phyloP scores from a whole-genome alignment of 2,888 invertebrate species.

The Caenorhabditis zanzibari region DNA sequence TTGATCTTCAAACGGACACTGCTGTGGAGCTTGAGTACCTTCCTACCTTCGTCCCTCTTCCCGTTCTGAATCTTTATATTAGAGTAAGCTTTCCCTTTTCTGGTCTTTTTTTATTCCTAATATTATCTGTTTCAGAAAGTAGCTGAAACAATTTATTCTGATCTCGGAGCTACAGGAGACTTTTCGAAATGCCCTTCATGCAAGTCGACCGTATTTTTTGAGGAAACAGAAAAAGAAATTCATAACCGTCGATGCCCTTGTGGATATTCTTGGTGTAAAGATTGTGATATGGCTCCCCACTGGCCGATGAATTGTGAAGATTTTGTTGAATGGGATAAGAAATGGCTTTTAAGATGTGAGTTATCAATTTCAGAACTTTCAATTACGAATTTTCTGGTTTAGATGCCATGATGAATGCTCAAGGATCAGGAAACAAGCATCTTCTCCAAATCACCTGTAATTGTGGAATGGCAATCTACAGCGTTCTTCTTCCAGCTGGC shows the following conservation, averaged over 20 bases:
- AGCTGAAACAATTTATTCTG: constrained; percentile 26
- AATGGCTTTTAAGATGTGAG: constrained; percentile 43
- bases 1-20: constrained; percentile 33
- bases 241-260: constrained; percentile 31
- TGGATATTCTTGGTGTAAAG: constrained; percentile 39
- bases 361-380: background rate
- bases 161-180: constrained; percentile 23
- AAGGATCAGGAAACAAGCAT: constrained; percentile 33
- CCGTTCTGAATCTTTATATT: constrained; percentile 36
- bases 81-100: constrained; percentile 1
- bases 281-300: constrained; percentile 23
- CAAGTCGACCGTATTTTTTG: constrained; percentile 15
- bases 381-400: background rate
- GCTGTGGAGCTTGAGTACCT: constrained; percentile 32
- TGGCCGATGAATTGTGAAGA: constrained; percentile 43
- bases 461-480: constrained; percentile 19
- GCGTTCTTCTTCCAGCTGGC: constrained; percentile 25
- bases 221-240: background rate
- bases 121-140: background rate
- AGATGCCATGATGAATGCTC: constrained; percentile 36
- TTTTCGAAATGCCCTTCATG: constrained; percentile 29
- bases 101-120: too few species aligned
- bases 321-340: constrained; percentile 35
- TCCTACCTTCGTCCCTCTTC: constrained; percentile 29
- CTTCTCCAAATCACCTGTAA: constrained; percentile 29